A percentile compares a stretch with the other conserved stretches of the same genome.
These are phyloP conservation scores for Cynopterus brachyotis DNA, from an alignment of 2,113 vertebrate species.

Conservation along the genomic window DNA sequence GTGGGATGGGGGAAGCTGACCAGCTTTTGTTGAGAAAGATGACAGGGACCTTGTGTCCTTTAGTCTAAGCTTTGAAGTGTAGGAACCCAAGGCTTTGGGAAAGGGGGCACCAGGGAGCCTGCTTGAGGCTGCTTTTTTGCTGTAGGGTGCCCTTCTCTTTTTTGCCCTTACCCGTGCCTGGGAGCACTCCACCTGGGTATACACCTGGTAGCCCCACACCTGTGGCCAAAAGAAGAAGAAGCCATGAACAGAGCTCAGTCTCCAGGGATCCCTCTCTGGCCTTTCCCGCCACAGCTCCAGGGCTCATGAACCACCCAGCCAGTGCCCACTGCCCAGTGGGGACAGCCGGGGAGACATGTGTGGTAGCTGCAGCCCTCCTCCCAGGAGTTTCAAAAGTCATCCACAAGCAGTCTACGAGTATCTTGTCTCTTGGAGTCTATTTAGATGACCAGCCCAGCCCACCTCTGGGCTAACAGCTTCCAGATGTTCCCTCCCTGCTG, in stretches of 20 bases:
- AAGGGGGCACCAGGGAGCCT: neutral
- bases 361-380: neutral
- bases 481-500: slow-evolving; percentile 68
- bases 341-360: neutral
- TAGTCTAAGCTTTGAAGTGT: neutral
- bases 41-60: neutral
- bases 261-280: neutral
- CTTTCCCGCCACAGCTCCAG: neutral
- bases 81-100: neutral
- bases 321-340: neutral
- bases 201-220: slow-evolving; percentile 87
- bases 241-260: neutral
- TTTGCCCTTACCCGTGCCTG: slow-evolving; percentile 83
- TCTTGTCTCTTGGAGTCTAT: slow-evolving; percentile 64
- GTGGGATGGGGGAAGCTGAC: neutral
- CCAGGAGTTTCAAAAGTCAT: neutral
- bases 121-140: neutral
- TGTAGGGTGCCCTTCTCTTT: neutral
- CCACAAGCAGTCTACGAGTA: neutral
- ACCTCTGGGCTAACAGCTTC: slow-evolving; percentile 65
- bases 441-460: slow-evolving; percentile 26
- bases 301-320: neutral
- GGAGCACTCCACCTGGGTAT: slow-evolving; percentile 85
- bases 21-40: neutral
- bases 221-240: slow-evolving; percentile 9